A percentile compares a stretch with the other conserved stretches of the same genome.
phyloP scores from a whole-genome alignment of 1,140 invertebrate genomes.

The Aphelinus atriplicis region DNA sequence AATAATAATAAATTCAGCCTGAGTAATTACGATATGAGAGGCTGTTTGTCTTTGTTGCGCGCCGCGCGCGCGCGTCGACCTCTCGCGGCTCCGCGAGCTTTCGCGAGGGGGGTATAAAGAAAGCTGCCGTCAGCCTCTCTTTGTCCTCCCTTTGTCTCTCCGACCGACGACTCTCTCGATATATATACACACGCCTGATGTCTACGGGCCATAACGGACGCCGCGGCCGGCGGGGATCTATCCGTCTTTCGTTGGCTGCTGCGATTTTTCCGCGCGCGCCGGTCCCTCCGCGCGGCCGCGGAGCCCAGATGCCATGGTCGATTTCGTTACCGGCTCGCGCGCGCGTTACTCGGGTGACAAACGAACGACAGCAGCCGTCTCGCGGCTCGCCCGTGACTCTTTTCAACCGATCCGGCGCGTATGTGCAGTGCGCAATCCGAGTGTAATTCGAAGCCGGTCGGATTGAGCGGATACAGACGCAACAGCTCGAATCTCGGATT shows the following conservation, averaged over 20 bases:
- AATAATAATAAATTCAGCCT: conserved; percentile 39
- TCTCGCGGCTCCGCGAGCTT: no score
- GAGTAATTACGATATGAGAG: conserved; percentile 32
- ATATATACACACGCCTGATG: background rate
- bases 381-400: no score
- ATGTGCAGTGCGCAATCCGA: background rate
- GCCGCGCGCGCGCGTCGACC: no score
- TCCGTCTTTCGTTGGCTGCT: conserved; percentile 10
- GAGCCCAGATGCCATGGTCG: background rate
- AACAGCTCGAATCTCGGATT: no score
- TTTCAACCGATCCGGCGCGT: no score
- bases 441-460: background rate
- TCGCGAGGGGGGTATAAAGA: no score
- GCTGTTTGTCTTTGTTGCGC: background rate
- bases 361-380: no score
- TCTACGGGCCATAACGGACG: conserved; percentile 26
- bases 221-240: conserved; percentile 15
- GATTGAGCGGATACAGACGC: background rate
- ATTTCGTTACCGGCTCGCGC: no score
- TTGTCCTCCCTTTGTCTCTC: conserved; percentile 26
- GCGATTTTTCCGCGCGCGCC: background rate
- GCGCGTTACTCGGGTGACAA: no score
- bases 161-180: background rate
- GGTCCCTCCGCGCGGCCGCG: background rate
- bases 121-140: background rate